These are phyloP conservation scores for Serrognathus titanus DNA, from an alignment of 2,888 invertebrate genomes.

Conservation along the genomic window DNA sequence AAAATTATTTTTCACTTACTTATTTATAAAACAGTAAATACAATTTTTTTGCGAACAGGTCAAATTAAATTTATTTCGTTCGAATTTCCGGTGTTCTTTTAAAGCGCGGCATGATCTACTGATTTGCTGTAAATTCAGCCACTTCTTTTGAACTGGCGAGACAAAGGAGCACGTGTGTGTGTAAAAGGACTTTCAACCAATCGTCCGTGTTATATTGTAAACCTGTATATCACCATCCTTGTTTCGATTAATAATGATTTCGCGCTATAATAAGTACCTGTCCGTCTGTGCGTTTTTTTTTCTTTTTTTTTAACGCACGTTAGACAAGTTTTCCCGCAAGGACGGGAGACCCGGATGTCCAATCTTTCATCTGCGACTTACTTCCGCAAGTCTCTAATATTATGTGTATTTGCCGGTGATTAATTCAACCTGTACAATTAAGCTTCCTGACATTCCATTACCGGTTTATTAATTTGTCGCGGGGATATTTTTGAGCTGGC, in stretches of 20 bases:
- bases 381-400: constrained; percentile 20
- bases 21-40: too few relatives aligned
- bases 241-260: constrained; percentile 17
- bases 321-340: constrained; percentile 18
- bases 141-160: constrained; percentile 14
- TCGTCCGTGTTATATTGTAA: constrained; percentile 15
- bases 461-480: too few relatives aligned
- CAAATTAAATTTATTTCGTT: too few relatives aligned
- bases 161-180: constrained; percentile 18
- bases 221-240: constrained; percentile 15
- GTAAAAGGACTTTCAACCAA: constrained; percentile 7
- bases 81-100: not conserved
- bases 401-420: not conserved
- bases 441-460: too few relatives aligned
- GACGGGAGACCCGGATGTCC: constrained; percentile 25
- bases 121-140: not conserved
- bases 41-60: too few relatives aligned
- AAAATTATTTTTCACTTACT: too few relatives aligned
- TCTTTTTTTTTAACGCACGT: not conserved
- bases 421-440: too few relatives aligned
- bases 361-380: constrained; percentile 17
- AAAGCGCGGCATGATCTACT: not conserved
- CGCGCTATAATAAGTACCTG: not conserved
- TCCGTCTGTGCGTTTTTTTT: constrained; percentile 9
- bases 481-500: too few relatives aligned